Evolutionary conservation across 2,888 invertebrate genomes (phyloP).

Genomic region (Diabrotica balteata): DNA sequence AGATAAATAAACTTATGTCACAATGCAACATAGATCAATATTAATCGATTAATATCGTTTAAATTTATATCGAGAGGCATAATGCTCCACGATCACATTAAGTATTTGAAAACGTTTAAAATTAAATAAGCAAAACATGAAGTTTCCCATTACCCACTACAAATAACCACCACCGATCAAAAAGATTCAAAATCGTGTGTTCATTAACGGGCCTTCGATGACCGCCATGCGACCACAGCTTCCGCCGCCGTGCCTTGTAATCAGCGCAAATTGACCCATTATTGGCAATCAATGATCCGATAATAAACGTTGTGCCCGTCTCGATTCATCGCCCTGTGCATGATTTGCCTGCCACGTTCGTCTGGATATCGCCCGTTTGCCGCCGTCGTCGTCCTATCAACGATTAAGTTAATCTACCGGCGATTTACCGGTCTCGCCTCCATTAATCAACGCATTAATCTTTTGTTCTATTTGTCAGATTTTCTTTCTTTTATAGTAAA

Average conservation of each 20-base stretch:
- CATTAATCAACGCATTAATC: neutral
- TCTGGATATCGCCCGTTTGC: neutral
- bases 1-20: no score
- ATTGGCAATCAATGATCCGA: slow-evolving; percentile 60
- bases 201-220: slow-evolving; percentile 2
- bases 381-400: slow-evolving; percentile 1
- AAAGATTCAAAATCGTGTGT: slow-evolving; percentile 1
- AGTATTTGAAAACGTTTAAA: no score
- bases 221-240: slow-evolving; percentile 51
- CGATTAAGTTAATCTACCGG: slow-evolving; percentile 12
- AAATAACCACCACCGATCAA: no score
- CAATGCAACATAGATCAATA: no score
- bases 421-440: slow-evolving; percentile 1
- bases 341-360: slow-evolving; percentile 11
- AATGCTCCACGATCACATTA: no score
- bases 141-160: no score
- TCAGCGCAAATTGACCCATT: slow-evolving; percentile 59
- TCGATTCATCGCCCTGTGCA: slow-evolving; percentile 26
- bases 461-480: no score
- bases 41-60: no score
- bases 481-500: no score
- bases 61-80: no score
- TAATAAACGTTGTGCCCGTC: slow-evolving; percentile 44
- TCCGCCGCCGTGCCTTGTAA: slow-evolving; percentile 59
- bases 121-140: no score